Evolutionary conservation across 2,888 invertebrate genomes (phyloP), one percentile per base, ranked within the genome.

Genomic region (Amphipoea lucens): DNA sequence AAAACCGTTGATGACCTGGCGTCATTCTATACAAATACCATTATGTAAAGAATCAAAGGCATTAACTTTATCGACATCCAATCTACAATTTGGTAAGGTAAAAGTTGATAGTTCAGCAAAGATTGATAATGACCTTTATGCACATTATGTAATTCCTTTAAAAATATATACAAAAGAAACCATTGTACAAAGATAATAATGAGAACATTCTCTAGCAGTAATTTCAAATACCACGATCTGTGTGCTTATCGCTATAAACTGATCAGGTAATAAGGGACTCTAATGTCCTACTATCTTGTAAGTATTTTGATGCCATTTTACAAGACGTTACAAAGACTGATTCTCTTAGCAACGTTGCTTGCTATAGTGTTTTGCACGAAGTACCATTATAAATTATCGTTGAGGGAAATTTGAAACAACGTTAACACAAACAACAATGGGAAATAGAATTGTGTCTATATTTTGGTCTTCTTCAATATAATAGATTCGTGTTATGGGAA

Each of bases 131-230:
- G 75, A 88, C 84, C 81, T 88, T 86, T 88, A 65, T 75, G 20
- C 9, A 57, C 45, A 69, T 88, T 81, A 89, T 74, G 36, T 80
- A 86, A 88, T 79, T 69, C 73, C 63, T 83, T 54, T 79, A 60
- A 79, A 87, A 84, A 79, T 74, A 75, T 75, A 67, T 79, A 76
- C 78, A 89, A 83, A 72, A 84, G 75, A 74, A 76, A 74, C 80
- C 67, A 84, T 88, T 89, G 89, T 88, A 79, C 66, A 4, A 23
- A 71, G 74, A 76, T 84, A 87, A 88, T 89, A 89, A 87, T 88
- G 89, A 79, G 86, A 88, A 88, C 81, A 78, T 86, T 88, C 83
- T 83, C 71, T 76, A 51, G 79, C 70, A 70, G 85, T 86, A 73
- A 88, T 88, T 86, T 85, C 66, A 76, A 88, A 84, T 84, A 75